Evolutionary conservation across 2,797 vertebrate genomes (phyloP), one percentile per base, ranked within the genome.

Genomic region (Chaunax sp.): DNA sequence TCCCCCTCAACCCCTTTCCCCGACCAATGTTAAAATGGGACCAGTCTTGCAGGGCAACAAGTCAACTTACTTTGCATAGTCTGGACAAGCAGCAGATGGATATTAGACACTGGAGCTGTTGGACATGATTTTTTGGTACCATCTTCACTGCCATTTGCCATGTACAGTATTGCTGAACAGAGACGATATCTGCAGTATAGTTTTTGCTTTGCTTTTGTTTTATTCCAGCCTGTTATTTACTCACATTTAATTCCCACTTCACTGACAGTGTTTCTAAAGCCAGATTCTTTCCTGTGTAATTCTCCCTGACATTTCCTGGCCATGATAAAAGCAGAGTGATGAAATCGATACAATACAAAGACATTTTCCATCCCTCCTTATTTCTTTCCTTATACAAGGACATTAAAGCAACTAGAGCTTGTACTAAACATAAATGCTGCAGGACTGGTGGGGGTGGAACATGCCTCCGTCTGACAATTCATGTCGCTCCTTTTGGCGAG

Each of bases 101-200:
- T 50, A 25, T 67, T 58, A 75, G 46, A 77, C 64, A 64, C 20
- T 3, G 64, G 45, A 62, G 65, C 54, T 58, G 66, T 74, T 83
- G 81, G 81, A 81, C 28, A 9, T 3, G 58, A 76, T 75, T 89
- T 80, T 78, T 77, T 33, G 53, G 69, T 73, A 77, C 72, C 82
- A 80, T 83, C 64, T 68, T 72, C 59, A 69, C 72, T 83, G 68
- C 72, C 59, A 28, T 55, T 52, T 62, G 75, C 77, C 18, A 3
- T 57, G 73, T 67, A 63, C 69, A 75, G 81, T 77, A n/a, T n/a
- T n/a, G n/a, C n/a, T 68, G 65, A 80, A 49, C 12, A 50, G 30
- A 55, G 28, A 51, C 47, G 47, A 5, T 26, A 56, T 19, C 1
- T 73, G 63, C 41, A 20, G 57, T 67, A 12, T 37, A 57, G 61